Conservation (phyloP, 1,140 invertebrate species). For the Drosophila asahinai region DNA sequence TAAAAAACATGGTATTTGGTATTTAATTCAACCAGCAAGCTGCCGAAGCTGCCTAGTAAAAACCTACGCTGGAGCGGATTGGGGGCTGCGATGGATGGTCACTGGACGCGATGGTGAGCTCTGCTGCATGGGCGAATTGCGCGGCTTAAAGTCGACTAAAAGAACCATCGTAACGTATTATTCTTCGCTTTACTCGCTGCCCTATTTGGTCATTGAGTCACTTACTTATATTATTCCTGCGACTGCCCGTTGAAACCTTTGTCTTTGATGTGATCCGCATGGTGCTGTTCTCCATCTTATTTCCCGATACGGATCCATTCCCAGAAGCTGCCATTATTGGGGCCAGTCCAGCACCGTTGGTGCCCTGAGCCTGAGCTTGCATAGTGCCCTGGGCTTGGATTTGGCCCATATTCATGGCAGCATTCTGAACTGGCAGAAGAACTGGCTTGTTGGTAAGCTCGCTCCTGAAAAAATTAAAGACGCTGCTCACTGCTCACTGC, state of each 20-base stretch:
- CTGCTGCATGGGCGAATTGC: conserved; percentile 83
- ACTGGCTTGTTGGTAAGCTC: conserved; percentile 79
- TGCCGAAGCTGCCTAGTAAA: neutral
- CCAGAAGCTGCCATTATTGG: conserved; percentile 25
- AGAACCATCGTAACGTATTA: neutral
- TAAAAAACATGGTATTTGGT: conserved; percentile 21
- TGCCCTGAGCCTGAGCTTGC: conserved; percentile 10
- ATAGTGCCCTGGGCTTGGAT: conserved; percentile 8
- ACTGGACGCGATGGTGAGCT: conserved; percentile 79
- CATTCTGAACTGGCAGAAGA: conserved; percentile 66
- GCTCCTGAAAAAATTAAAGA: conserved; percentile 50
- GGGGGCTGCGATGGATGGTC: conserved; percentile 76
- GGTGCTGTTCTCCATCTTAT: conserved; percentile 80
- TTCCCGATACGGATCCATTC: conserved; percentile 61
- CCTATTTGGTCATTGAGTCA: neutral
- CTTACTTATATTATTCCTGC: conserved; percentile 81
- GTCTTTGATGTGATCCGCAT: conserved; percentile 81
- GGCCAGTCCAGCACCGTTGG: conserved; percentile 27
- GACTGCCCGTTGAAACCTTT: conserved; percentile 84
- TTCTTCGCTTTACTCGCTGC: neutral
- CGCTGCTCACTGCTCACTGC: neutral
- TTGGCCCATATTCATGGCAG: conserved; percentile 25
- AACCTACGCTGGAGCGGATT: conserved; percentile 83
- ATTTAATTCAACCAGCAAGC: neutral
- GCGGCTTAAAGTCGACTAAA: conserved; percentile 81